These are phyloP conservation scores for Megaustenia siamemsis DNA, from an alignment of 2,888 invertebrate species.

Conservation along the genomic window DNA sequence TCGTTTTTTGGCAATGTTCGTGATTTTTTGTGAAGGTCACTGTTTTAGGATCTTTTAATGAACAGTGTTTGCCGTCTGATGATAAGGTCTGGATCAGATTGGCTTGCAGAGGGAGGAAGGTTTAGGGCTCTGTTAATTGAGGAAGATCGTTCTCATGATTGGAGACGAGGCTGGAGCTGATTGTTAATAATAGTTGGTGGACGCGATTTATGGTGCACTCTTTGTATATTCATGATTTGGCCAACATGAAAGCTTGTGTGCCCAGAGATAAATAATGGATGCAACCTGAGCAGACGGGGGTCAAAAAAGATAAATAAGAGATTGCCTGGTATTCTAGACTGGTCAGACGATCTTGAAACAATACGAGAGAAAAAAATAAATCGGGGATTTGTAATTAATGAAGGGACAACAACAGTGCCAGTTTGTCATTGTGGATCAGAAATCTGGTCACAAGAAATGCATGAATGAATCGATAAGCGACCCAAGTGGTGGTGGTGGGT, in stretches of 20 bases:
- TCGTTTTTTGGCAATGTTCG: background rate
- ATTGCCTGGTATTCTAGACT: too few species aligned
- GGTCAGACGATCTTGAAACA: too few species aligned
- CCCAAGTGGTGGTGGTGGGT: too few species aligned
- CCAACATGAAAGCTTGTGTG: background rate
- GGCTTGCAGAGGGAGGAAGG: background rate
- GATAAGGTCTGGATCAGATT: slow-evolving; percentile 4
- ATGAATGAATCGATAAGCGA: too few species aligned
- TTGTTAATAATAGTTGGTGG: slow-evolving; percentile 18
- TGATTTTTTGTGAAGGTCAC: background rate
- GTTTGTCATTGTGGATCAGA: too few species aligned
- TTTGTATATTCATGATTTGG: background rate
- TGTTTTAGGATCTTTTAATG: slow-evolving; percentile 8
- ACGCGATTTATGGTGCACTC: background rate
- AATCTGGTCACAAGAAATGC: too few species aligned
- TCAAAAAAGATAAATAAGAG: too few species aligned
- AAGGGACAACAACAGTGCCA: too few species aligned
- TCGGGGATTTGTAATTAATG: too few species aligned
- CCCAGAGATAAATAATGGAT: background rate
- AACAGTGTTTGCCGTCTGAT: background rate
- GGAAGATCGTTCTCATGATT: background rate
- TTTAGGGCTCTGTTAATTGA: background rate
- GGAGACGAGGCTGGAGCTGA: background rate
- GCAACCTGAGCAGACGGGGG: too few species aligned
- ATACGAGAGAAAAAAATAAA: too few species aligned